A percentile compares a stretch with the other conserved stretches of the same genome.
Evolutionary conservation across 2,888 invertebrate species (phyloP).

Genomic region (Lapara coniferarum): DNA sequence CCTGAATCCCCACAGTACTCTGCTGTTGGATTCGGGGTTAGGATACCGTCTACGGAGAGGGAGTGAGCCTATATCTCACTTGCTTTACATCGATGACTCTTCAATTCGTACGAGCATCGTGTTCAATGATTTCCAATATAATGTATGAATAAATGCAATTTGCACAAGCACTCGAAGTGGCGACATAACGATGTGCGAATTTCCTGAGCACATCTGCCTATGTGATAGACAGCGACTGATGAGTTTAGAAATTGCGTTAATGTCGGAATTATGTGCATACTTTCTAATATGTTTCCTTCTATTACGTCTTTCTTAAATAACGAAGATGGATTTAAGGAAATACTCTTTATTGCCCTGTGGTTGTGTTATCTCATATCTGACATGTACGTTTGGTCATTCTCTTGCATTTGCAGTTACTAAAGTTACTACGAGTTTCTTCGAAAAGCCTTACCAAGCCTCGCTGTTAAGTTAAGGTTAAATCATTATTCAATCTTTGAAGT

Average conservation of each 20-base stretch:
- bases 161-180: conserved; percentile 12
- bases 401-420: no score
- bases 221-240: conserved; percentile 6
- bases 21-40: no score
- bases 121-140: background rate
- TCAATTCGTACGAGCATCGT: background rate
- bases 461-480: no score
- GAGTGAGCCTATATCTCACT: no score
- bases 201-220: conserved; percentile 11
- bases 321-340: background rate
- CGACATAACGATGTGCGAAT: conserved; percentile 11
- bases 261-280: conserved; percentile 4
- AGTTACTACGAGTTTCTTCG: no score
- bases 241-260: conserved; percentile 13
- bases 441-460: no score
- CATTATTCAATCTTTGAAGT: no score
- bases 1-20: no score
- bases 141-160: conserved; percentile 12
- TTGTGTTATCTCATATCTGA: no score
- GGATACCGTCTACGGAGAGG: no score
- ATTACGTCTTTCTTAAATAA: background rate
- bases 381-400: no score
- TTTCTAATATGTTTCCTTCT: conserved; percentile 16
- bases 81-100: no score
- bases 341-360: background rate